Base-by-base conservation (phyloP, 2,888 invertebrate genomes). In the Steinernema scapterisci region DNA sequence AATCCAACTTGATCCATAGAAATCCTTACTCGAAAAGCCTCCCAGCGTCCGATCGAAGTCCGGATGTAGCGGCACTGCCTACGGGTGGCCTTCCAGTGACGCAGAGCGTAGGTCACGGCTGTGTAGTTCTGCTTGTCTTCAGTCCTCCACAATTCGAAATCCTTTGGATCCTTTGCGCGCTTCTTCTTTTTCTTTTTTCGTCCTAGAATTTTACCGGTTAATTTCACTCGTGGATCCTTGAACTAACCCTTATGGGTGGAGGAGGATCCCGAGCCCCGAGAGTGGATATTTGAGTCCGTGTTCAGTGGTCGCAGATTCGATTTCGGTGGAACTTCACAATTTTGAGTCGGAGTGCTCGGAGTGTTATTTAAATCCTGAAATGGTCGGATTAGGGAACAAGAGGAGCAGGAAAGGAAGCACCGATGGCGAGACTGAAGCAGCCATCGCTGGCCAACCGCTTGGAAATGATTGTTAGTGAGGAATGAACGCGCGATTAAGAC, bases 81-180 rank as follows among this genome's bases (percentile, higher is more conserved):
- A 11, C 63, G 63, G 6, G 63, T 31, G 11, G 63, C 63, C 19
- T 63, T 63, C 63, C 63, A 63, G 31, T 63, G 63, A 27, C 63
- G 63, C 3, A 63, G 63, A 27, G 63, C 63, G 63, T 63, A 7
- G 16, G 63, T 63, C 63, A 63, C 63, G 16, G 63, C 63, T 3
- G 31, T 63, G 63, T 63, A 63, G 63, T 27, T 31, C 63, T 63
- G 31, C n/a, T 63, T 63, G 63, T 63, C 63, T 31, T 63, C 63
- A 3, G 27, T 5, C 16, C 63, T 27, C 63, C 63, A 63, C 63
- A 63, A n/a, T 13, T 63, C 63, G 38, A 63, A 63, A 16, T 63
- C 63, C 19, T 63, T 27, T 31, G 63, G 63, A 38, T 63, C 63
- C 31, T 63, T 63, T 1, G 63, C 63, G 31, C 63, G 63, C 38